phyloP scores from a whole-genome alignment of 2,888 invertebrate species.

The Kuschelorhynchus macadamiae region DNA sequence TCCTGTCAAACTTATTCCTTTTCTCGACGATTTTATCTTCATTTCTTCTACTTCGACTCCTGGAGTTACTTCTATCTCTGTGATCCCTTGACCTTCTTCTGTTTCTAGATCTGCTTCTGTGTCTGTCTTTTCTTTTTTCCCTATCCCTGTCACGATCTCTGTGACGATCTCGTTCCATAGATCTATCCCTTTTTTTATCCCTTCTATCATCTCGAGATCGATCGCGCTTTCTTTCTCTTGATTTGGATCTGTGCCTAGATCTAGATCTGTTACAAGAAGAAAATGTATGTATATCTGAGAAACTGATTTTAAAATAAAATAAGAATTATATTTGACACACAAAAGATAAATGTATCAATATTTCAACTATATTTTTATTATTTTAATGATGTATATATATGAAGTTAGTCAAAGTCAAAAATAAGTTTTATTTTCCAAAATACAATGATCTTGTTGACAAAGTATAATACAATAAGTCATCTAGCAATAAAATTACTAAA shows the following conservation, averaged over 20 bases:
- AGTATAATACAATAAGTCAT: no score
- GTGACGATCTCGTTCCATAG: conserved; percentile 62
- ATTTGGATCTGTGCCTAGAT: conserved; percentile 54
- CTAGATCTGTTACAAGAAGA: conserved; percentile 20
- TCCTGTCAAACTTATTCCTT: conserved; percentile 55
- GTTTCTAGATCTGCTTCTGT: conserved; percentile 54
- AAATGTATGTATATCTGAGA: not conserved
- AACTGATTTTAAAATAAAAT: conserved; percentile 5
- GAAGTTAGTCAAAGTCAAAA: no score
- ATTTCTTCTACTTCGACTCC: conserved; percentile 35
- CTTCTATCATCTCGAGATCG: conserved; percentile 54
- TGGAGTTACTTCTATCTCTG: conserved; percentile 44
- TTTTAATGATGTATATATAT: no score
- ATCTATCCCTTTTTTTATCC: conserved; percentile 59
- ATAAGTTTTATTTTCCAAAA: no score
- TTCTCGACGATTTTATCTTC: conserved; percentile 54
- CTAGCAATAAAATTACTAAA: no score
- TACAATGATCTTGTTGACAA: no score
- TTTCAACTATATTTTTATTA: no score
- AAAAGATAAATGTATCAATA: no score
- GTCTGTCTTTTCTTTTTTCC: conserved; percentile 59
- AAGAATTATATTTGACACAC: no score
- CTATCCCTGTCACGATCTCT: conserved; percentile 57
- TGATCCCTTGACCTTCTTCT: conserved; percentile 52
- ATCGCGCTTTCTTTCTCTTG: conserved; percentile 50